phyloP scores from a whole-genome alignment of 2,888 invertebrate species.

The Mythimna albipuncta region DNA sequence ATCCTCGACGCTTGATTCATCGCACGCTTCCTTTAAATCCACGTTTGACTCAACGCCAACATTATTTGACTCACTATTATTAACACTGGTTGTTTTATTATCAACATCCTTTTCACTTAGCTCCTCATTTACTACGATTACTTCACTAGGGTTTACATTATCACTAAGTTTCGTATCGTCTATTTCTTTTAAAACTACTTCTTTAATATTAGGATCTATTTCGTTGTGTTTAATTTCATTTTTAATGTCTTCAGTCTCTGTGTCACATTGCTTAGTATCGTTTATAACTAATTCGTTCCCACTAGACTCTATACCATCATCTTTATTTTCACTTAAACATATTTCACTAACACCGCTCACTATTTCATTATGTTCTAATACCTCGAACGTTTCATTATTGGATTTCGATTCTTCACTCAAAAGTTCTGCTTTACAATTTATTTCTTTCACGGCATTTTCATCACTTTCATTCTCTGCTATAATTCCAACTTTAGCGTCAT shows the following conservation, averaged over 20 bases:
- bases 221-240: conserved; percentile 21
- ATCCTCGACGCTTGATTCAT: conserved; percentile 54
- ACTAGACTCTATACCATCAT: conserved; percentile 6
- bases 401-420: conserved; percentile 49
- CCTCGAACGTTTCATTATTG: conserved; percentile 22
- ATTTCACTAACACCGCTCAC: conserved; percentile 26
- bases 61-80: conserved; percentile 63
- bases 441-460: conserved; percentile 44
- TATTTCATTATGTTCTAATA: conserved; percentile 17
- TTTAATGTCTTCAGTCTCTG: conserved; percentile 8
- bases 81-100: conserved; percentile 30
- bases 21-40: conserved; percentile 43
- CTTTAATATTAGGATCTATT: conserved; percentile 19
- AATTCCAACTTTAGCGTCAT: conserved; percentile 56
- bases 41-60: conserved; percentile 56
- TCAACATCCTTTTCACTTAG: conserved; percentile 37
- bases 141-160: conserved; percentile 25
- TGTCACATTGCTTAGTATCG: conserved; percentile 24
- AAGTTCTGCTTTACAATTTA: conserved; percentile 39
- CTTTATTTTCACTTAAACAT: conserved; percentile 34
- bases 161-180: conserved; percentile 13
- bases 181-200: conserved; percentile 34
- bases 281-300: conserved; percentile 23
- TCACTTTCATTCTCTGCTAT: conserved; percentile 45
- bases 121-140: conserved; percentile 9